Evolutionary conservation across 2,113 vertebrate genomes (phyloP), one percentile per base, ranked within the genome.

Genomic region (Tangachromis dhanisi): DNA sequence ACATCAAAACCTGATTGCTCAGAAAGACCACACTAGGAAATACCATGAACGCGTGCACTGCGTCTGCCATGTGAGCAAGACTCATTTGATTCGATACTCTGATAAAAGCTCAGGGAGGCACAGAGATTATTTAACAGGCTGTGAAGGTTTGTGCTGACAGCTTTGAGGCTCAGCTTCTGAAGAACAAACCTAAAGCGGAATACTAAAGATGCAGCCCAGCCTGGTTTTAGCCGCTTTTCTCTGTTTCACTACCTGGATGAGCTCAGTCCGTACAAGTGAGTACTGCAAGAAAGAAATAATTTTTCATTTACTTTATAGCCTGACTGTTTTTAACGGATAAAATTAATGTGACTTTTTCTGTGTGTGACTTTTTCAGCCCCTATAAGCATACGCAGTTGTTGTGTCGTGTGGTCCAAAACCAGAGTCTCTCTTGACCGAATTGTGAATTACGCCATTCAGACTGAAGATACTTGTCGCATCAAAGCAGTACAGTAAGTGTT

Each of bases 401-500:
- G 96, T 81, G 0, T 4, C 0, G 0, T 0, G 2, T 6, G 8
- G 66, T 53, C 54, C 5, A 31, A 0, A 0, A 89, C 24, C 5
- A 63, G 0, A 35, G 2, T 88, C 21, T 0, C 0, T 1, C 0
- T 26, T 5, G 0, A 3, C 0, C 8, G 1, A 5, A 82, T 96
- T 11, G 2, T 8, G 49, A 10, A 53, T 66, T 96, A 96, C 89
- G 78, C 4, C 24, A 14, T 73, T 31, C 95, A 96, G 85, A 1
- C 10, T 35, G 8, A 35, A 35, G 33, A 4, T 35, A 35, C 33
- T 81, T 97, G 96, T 87, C 3, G 9, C 26, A 42, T 94, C 66
- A 12, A 0, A 19, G 93, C 91, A 6, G 12, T 96, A 49, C 31
- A 78, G 96, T 96, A 92, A 96, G 96, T 96, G 33, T 2, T 38